These are phyloP conservation scores for Garra rufa DNA, from an alignment of 2,113 vertebrate genomes.

Conservation along the genomic window DNA sequence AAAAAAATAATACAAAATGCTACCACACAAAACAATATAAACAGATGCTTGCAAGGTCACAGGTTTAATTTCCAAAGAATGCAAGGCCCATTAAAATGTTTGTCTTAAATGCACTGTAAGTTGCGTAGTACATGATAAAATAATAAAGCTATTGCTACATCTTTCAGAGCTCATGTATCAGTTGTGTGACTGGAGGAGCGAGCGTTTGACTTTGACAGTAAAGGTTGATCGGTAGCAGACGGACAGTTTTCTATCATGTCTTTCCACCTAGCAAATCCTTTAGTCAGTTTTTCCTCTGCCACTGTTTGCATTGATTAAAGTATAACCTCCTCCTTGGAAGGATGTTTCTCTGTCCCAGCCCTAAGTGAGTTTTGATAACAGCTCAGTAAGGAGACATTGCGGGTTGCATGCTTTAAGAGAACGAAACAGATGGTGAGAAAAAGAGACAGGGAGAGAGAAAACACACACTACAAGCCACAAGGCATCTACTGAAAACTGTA, in stretches of 20 bases:
- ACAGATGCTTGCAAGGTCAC: background rate
- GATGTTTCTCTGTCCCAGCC: conserved; percentile 7
- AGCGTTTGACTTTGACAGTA: conserved; percentile 26
- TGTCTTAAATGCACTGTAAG: background rate
- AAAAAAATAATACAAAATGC: background rate
- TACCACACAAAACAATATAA: background rate
- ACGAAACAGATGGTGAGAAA: conserved; percentile 17
- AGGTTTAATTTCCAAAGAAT: background rate
- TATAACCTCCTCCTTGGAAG: conserved; percentile 35
- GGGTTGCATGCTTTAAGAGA: background rate
- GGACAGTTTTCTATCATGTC: conserved; percentile 17
- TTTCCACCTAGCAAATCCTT: conserved; percentile 2
- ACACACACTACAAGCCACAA: background rate
- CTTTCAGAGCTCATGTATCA: conserved; percentile 10
- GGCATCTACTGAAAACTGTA: conserved; percentile 4
- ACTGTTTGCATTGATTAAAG: conserved; percentile 47
- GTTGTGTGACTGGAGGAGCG: conserved; percentile 16
- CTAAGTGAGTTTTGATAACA: conserved; percentile 37
- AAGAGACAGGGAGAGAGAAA: background rate
- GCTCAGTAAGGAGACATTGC: background rate
- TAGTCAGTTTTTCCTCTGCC: conserved; percentile 24
- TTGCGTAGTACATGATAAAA: no score
- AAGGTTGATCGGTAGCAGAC: conserved; percentile 9
- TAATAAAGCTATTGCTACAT: background rate
- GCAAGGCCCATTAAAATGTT: background rate